These are phyloP conservation scores for Chromobotia macracanthus DNA, from an alignment of 2,797 vertebrate genomes.

Conservation along the genomic window DNA sequence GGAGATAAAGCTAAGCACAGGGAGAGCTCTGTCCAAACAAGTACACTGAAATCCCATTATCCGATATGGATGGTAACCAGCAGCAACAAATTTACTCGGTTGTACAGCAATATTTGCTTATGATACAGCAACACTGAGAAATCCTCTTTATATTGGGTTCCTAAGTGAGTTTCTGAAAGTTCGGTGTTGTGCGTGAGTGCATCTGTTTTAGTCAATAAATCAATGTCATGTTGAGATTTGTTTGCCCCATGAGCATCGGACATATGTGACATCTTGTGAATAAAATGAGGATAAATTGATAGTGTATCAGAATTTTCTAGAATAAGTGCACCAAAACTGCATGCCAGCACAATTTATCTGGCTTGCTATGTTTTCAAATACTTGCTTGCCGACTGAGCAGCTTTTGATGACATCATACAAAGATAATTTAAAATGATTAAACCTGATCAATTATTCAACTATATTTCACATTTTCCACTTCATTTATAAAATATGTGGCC, in stretches of 20 bases:
- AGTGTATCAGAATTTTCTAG: conserved; percentile 4
- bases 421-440: conserved; percentile 18
- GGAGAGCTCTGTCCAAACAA: conserved; percentile 35
- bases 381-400: not conserved
- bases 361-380: not conserved
- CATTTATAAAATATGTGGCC: conserved; percentile 35
- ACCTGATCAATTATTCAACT: conserved; percentile 37
- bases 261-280: conserved; percentile 24
- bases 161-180: conserved; percentile 24
- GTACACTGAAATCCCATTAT: conserved; percentile 32
- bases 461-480: conserved; percentile 39
- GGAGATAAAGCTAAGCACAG: conserved; percentile 45
- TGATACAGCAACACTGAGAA: not conserved
- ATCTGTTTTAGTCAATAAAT: conserved; percentile 42
- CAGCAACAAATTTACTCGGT: conserved; percentile 33
- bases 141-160: not conserved
- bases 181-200: conserved; percentile 5
- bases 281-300: conserved; percentile 23
- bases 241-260: conserved; percentile 30
- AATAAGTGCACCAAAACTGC: not conserved
- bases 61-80: conserved; percentile 28
- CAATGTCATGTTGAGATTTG: conserved; percentile 43
- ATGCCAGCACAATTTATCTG: not conserved
- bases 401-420: conserved; percentile 8
- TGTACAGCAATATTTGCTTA: conserved; percentile 25